Conservation (phyloP, 2,113 vertebrate species). For the Pelmatolapia mariae region DNA sequence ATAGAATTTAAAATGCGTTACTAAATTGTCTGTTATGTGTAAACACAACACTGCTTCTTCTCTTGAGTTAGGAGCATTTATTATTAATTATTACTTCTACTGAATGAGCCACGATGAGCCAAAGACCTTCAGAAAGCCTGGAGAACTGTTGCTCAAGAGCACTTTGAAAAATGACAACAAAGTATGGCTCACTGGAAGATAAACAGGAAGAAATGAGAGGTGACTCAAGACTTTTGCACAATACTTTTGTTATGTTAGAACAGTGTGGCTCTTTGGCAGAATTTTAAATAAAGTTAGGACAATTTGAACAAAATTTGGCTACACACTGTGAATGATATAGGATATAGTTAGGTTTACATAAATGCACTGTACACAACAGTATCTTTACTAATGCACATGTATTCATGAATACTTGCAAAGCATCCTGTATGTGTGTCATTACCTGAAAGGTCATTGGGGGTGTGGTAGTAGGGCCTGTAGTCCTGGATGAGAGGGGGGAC, state of each 20-base stretch:
- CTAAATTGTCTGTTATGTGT: background rate
- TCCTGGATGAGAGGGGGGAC: conserved; percentile 90
- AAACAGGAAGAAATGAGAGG: background rate
- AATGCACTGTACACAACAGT: background rate
- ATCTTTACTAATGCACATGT: background rate
- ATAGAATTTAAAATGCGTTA: background rate
- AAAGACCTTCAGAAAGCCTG: background rate
- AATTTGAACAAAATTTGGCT: background rate
- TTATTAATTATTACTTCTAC: background rate
- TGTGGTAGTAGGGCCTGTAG: conserved; percentile 94
- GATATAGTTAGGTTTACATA: background rate
- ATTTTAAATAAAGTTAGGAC: background rate
- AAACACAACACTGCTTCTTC: background rate
- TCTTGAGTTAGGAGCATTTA: background rate
- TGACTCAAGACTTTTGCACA: background rate
- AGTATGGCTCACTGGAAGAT: background rate
- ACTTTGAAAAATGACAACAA: background rate
- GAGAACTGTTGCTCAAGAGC: background rate
- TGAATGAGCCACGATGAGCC: background rate
- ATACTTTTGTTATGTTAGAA: background rate
- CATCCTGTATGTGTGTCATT: background rate
- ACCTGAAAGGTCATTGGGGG: conserved; percentile 93
- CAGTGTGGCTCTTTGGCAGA: background rate
- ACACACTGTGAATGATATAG: background rate
- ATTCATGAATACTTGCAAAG: background rate